phyloP scores from a whole-genome alignment of 2,797 vertebrate species.

The Meda fulgida region DNA sequence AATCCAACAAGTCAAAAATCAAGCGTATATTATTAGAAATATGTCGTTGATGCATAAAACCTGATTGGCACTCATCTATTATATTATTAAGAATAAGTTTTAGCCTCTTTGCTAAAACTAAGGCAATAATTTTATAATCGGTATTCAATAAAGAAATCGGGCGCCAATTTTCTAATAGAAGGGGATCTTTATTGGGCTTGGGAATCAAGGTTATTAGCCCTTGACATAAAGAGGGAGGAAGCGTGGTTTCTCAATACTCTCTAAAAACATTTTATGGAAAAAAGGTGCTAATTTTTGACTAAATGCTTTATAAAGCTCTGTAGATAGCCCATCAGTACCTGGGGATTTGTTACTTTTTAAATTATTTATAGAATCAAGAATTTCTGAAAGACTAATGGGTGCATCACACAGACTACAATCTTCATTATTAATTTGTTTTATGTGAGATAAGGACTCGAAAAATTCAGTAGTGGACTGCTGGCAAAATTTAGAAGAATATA shows the following conservation, averaged over 20 bases:
- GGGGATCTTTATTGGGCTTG: not conserved
- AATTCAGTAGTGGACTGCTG: not conserved
- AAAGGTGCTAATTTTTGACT: not conserved
- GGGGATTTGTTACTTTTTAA: not conserved
- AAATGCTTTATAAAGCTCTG: not conserved
- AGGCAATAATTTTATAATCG: not conserved
- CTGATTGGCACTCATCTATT: not conserved
- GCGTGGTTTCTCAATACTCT: not conserved
- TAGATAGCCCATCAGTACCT: not conserved
- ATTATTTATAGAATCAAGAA: not conserved
- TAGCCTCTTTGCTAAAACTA: not conserved
- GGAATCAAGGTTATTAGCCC: not conserved
- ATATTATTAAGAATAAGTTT: not conserved
- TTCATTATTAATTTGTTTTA: not conserved
- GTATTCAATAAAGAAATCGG: not conserved
- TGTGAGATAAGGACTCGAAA: not conserved
- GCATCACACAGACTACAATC: not conserved
- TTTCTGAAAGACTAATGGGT: not conserved
- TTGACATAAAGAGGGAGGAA: not conserved
- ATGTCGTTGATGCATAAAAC: not conserved
- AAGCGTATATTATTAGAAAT: not conserved
- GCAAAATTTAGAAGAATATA: not conserved
- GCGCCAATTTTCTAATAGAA: not conserved
- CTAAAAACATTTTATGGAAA: not conserved
- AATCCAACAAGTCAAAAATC: not conserved